Base-by-base conservation (phyloP, 1,140 invertebrate genomes). In the Sitodiplosis mosellana region DNA sequence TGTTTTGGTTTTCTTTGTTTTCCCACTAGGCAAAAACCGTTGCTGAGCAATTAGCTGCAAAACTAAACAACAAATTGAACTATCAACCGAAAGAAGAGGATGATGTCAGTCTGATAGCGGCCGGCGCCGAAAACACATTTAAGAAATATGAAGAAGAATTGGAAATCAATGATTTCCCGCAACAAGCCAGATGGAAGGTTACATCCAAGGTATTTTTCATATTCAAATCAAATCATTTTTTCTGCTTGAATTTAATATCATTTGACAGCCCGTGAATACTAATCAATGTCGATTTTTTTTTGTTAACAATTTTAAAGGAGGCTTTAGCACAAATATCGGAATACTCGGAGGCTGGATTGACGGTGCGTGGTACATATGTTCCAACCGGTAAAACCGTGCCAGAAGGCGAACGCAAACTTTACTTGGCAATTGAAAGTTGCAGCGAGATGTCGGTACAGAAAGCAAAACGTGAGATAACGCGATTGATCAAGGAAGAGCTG, bases 111-210 rank as follows among this genome's bases (percentile, higher is more conserved):
- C 75, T 80, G 14, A 68, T 72, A 12, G 76, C 83, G 48, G 69
- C 73, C 2, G 80, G 76, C 2, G 70, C 71, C 42, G 80, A 84
- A 46, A 77, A 81, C 55, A 79, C 76, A 3, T 87, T 87, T 70
- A 72, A 81, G 51, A 96, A 96, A 57, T 99, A 96, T 64, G 95
- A 99, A 66, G 94, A 98, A 56, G 96, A 99, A 65, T 71, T 99
- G 46, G 96, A 99, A 68, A 99, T 99, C 55, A 99, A 99, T 60
- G 95, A 99, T 66, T 99, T 99, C 69, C 96, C 95, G 18, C 95
- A 99, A 55, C 93, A 96, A 64, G 93, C 94, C 0, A 73, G 95
- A 49, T 98, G 93, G 91, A 77, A 90, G 52, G 89, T 99, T n/a
- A 98, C 94, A 1, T 95, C 89, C 45, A 95, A 94, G 75, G 82